Conservation (phyloP, 2,113 vertebrate species). For the Tringa solitaria region DNA sequence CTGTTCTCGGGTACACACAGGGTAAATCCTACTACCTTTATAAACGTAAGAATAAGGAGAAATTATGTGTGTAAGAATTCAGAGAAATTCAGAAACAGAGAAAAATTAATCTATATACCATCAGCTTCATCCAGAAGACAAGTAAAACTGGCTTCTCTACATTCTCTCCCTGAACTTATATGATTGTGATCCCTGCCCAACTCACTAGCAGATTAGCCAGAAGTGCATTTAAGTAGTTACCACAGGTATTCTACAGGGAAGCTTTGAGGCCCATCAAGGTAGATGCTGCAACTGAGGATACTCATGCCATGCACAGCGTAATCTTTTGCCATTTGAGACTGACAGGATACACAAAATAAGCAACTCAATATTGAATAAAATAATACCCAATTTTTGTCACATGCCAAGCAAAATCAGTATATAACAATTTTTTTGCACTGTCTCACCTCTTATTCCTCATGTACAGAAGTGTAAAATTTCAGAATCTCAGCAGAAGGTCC, state of each 20-base stretch:
- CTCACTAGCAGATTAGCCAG: neutral
- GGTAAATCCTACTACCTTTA: neutral
- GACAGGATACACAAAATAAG: neutral
- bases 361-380: neutral
- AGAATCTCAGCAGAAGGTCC: neutral
- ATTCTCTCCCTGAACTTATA: neutral
- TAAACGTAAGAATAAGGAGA: neutral
- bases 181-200: neutral
- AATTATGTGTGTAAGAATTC: neutral
- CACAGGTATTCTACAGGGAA: neutral
- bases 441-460: neutral
- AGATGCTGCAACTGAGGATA: neutral
- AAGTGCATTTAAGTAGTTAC: neutral
- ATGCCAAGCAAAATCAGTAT: neutral
- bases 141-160: neutral
- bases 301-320: neutral
- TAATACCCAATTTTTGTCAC: neutral
- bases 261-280: neutral
- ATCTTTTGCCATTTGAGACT: neutral
- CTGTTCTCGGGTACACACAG: neutral
- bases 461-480: neutral
- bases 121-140: neutral
- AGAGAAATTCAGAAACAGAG: neutral
- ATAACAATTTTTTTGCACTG: too few species aligned
- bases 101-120: neutral